phyloP scores from a whole-genome alignment of 2,797 vertebrate species.

The Threskiornis aethiopicus region DNA sequence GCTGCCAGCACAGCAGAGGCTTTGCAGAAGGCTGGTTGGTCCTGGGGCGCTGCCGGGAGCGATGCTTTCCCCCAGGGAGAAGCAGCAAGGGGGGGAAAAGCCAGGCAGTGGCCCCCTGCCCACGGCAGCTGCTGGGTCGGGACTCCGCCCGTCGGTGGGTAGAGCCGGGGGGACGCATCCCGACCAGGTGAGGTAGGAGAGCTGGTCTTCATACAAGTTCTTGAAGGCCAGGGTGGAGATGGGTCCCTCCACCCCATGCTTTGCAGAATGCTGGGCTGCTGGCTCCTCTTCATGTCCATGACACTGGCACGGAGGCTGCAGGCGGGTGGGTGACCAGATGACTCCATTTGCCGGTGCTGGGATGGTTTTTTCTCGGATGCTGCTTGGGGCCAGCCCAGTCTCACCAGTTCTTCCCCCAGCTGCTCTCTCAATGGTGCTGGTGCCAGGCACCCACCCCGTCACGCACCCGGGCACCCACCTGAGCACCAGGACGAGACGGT shows the following conservation, averaged over 20 bases:
- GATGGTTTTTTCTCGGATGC: background rate
- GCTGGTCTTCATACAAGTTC: background rate
- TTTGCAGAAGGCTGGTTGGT: background rate
- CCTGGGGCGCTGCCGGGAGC: background rate
- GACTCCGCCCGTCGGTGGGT: accelerated
- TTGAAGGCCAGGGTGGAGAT: background rate
- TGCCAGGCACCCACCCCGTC: background rate
- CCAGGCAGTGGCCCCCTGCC: background rate
- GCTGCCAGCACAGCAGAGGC: background rate
- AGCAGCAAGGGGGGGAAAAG: background rate
- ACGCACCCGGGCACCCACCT: background rate
- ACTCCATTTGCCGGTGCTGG: background rate
- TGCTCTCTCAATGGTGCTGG: background rate
- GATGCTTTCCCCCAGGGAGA: background rate
- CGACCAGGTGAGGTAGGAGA: accelerated
- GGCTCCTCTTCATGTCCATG: accelerated
- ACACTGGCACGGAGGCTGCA: background rate
- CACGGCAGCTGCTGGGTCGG: accelerated
- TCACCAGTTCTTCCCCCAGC: background rate
- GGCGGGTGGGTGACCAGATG: background rate
- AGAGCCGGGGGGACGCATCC: background rate
- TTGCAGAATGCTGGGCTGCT: background rate
- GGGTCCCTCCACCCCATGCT: accelerated
- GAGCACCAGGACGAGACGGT: background rate
- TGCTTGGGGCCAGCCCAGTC: background rate